Base-by-base conservation (phyloP, 2,888 invertebrate species). In the Cinara cedri region DNA sequence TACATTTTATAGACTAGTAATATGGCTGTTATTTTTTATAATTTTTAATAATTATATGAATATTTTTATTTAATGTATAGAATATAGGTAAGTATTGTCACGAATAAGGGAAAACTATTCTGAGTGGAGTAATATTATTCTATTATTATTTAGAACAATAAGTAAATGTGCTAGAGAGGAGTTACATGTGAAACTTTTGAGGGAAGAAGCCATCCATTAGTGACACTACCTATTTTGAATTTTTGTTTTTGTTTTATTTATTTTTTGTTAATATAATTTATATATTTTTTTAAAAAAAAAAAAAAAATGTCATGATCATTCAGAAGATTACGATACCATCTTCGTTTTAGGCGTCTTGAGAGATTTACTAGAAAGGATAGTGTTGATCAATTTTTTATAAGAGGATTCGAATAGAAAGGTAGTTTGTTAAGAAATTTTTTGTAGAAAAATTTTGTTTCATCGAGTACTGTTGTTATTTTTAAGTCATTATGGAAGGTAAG, bases 381-480 rank as follows among this genome's bases (percentile, higher is more conserved):
- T 1, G n/a, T 19, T 9, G 51, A 54, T 19, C 6, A n/a, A n/a
- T 54, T 54, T 54, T 54, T 54, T n/a, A 54, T 54, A 9, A 54
- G 51, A 9, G n/a, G 51, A 19, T 54, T 54, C 16, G 51, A 16
- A 54, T 54, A n/a, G 16, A 54, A n/a, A 34, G 16, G 1, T 26
- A 26, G 16, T 60, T 60, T 60, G 9, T 26, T 60, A 9, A 26
- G 60, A 60, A 60, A 60, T 60, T 16, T 60, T 60, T 60, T 34
- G 16, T 34, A 34, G 60, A 11, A 26, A 1, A 26, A 26, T 60
- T 26, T 60, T 16, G 60, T 9, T 60, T 60, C 60, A 9, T n/a
- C 8, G 6, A 60, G 34, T 26, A 60, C 60, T 34, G 60, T 26
- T 14, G 26, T 13, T 16, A 34, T 34, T 60, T 3, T 26, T 60